Evolutionary conservation across 1,140 invertebrate genomes (phyloP).

Genomic region (Catajapyx aquilonaris): DNA sequence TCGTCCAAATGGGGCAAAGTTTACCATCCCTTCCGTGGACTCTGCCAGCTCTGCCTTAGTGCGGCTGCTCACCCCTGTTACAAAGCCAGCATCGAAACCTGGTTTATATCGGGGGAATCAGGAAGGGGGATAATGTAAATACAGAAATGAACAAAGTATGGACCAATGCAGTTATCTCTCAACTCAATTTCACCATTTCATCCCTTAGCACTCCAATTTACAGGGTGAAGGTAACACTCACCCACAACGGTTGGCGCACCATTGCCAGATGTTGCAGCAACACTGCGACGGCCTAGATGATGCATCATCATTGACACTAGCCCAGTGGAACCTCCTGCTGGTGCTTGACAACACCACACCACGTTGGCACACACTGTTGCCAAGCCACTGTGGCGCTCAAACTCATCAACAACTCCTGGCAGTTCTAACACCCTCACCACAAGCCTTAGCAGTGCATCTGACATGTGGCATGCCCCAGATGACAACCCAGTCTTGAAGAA

Average conservation of each 20-base stretch:
- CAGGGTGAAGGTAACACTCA: no score
- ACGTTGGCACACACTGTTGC: constrained; percentile 3
- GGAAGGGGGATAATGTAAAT: no score
- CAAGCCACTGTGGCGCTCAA: constrained; percentile 20
- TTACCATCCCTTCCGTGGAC: constrained; percentile 41
- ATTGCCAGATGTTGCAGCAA: constrained; percentile 20
- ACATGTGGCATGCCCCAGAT: constrained; percentile 34
- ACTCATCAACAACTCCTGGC: constrained; percentile 37
- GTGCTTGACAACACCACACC: constrained; percentile 8
- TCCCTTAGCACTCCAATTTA: no score
- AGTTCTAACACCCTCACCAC: constrained; percentile 46
- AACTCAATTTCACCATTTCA: no score
- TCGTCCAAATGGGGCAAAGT: constrained; percentile 73
- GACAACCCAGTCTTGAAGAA: no score
- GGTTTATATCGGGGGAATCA: no score
- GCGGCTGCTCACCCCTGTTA: constrained; percentile 21
- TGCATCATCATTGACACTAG: constrained; percentile 29
- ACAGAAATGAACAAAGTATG: no score
- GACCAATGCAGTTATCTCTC: no score
- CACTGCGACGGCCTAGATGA: constrained; percentile 19
- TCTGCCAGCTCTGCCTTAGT: constrained; percentile 32
- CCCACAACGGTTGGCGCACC: no score
- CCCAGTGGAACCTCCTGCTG: constrained; percentile 19
- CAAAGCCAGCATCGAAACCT: no score
- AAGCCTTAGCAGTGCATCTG: constrained; percentile 53